Evolutionary conservation across 2,888 invertebrate genomes (phyloP).

Genomic region (Tholera decimalis): DNA sequence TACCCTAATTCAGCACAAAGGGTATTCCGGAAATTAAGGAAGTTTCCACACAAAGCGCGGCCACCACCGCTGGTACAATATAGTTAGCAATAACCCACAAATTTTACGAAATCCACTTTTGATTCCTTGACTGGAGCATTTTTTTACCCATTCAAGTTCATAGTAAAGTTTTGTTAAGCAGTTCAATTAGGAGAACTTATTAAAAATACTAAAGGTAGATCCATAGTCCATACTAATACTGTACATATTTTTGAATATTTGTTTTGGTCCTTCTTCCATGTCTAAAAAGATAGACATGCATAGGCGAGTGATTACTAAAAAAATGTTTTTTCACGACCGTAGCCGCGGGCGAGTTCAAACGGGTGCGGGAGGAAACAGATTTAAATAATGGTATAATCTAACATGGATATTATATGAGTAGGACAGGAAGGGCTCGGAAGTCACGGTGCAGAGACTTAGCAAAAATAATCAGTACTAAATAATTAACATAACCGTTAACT

Average conservation of each 20-base stretch:
- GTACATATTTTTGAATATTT: too few species aligned
- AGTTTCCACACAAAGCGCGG: constrained; percentile 33
- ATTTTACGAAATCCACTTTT: constrained; percentile 8
- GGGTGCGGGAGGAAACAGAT: not conserved
- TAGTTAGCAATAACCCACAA: constrained; percentile 28
- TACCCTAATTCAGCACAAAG: constrained; percentile 41
- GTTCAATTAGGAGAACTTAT: not conserved
- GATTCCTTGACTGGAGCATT: constrained; percentile 4
- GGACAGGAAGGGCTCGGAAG: not conserved
- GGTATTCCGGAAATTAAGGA: constrained; percentile 31
- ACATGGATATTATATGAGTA: constrained; percentile 4
- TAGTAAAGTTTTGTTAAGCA: constrained; percentile 1
- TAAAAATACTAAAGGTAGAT: too few species aligned
- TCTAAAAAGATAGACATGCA: too few species aligned
- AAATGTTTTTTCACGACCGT: too few species aligned
- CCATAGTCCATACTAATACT: too few species aligned
- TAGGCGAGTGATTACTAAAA: too few species aligned
- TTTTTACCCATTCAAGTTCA: constrained; percentile 11
- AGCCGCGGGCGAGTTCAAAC: too few species aligned
- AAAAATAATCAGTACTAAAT: not conserved
- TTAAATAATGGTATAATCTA: not conserved
- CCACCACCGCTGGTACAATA: not conserved
- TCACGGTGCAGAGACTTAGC: not conserved
- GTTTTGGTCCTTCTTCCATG: too few species aligned
- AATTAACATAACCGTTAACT: not conserved